Percentiles rank a stretch among this genome's conserved stretches.
Evolutionary conservation across 2,888 invertebrate species (phyloP).

Genomic region (Abrostola tripartita): DNA sequence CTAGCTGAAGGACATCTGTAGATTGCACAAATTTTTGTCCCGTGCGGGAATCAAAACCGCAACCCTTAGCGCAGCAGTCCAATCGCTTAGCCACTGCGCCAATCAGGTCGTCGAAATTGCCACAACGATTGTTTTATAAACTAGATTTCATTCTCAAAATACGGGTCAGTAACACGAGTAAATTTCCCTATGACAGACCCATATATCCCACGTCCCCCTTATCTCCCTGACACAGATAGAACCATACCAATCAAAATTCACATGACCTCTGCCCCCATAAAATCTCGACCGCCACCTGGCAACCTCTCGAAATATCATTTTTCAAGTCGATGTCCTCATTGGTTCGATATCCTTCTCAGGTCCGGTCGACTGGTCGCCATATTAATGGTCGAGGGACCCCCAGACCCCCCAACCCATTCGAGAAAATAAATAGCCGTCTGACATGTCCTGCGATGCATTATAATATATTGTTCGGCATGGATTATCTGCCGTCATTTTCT

Average conservation of each 20-base stretch:
- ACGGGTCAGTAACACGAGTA: neutral
- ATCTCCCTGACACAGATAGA: constrained; percentile 18
- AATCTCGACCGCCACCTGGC: constrained; percentile 60
- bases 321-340: constrained; percentile 79
- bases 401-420: constrained; percentile 66
- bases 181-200: neutral
- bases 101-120: too few species aligned
- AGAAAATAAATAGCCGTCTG: constrained; percentile 82
- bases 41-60: too few species aligned
- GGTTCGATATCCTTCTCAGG: constrained; percentile 69
- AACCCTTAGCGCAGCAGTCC: too few species aligned
- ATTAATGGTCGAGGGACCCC: constrained; percentile 78
- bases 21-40: too few species aligned
- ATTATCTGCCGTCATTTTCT: constrained; percentile 75
- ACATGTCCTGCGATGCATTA: constrained; percentile 83
- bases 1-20: too few species aligned
- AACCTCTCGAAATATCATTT: constrained; percentile 74
- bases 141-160: neutral
- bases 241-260: constrained; percentile 37
- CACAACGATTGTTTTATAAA: too few species aligned
- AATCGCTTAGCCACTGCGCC: too few species aligned
- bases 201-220: neutral
- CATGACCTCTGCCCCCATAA: constrained; percentile 33
- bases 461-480: constrained; percentile 78
- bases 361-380: constrained; percentile 79